Evolutionary conservation across 30 jellyfish, hydroid and myxozoan species (phyloP).

Genomic region (Aurelia aurita): DNA sequence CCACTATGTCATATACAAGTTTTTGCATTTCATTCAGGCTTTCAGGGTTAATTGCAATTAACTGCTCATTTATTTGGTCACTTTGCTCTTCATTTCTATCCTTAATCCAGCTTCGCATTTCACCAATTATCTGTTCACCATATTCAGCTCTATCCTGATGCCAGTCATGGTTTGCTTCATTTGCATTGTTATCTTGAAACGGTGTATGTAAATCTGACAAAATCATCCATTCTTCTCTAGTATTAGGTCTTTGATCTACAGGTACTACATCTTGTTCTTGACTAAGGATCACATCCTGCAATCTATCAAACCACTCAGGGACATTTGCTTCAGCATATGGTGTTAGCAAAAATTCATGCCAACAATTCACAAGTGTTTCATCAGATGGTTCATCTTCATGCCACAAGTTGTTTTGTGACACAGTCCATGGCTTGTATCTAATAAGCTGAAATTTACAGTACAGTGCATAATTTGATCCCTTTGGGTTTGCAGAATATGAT

Average conservation of each 20-base stretch:
- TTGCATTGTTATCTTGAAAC: not conserved
- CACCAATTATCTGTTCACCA: slow-evolving; percentile 16
- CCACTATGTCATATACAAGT: slow-evolving; percentile 10
- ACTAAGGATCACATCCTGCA: not conserved
- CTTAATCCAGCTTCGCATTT: slow-evolving; percentile 31
- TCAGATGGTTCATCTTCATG: slow-evolving; percentile 2
- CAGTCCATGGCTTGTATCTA: slow-evolving; percentile 38
- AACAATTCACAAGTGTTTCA: not conserved
- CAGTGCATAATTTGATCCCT: slow-evolving; percentile 24
- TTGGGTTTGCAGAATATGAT: slow-evolving; percentile 17
- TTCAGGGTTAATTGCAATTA: not conserved
- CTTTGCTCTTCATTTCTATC: not conserved
- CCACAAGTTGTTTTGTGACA: not conserved
- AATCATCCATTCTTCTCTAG: slow-evolving; percentile 28
- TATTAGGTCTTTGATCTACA: not conserved
- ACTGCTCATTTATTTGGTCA: not conserved
- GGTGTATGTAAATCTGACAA: not conserved
- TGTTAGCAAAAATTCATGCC: not conserved
- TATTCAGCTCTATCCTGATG: not conserved
- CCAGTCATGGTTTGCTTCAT: slow-evolving; percentile 5
- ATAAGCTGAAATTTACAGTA: slow-evolving; percentile 39
- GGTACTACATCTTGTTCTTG: not conserved
- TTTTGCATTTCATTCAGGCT: not conserved
- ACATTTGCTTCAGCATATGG: slow-evolving; percentile 20
- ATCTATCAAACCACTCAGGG: slow-evolving; percentile 13